These are phyloP conservation scores for Microvelia longipes DNA, from an alignment of 1,140 invertebrate species.

Conservation along the genomic window DNA sequence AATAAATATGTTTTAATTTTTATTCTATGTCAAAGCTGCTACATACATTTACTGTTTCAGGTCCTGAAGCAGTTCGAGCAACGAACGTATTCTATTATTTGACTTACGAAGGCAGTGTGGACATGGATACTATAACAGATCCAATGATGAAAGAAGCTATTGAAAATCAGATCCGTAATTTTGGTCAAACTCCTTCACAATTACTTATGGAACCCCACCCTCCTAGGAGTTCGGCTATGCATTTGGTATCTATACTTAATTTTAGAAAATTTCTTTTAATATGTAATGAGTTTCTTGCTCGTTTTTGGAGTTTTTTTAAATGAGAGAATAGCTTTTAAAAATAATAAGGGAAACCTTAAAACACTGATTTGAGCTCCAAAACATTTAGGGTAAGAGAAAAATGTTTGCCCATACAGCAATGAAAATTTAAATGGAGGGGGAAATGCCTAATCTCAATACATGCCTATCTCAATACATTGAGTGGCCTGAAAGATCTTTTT, in stretches of 20 bases:
- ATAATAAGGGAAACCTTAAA: not conserved
- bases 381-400: no score
- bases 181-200: slow-evolving; percentile 96
- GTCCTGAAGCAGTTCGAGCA: slow-evolving; percentile 88
- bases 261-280: not conserved
- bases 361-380: no score
- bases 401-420: no score
- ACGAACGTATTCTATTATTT: slow-evolving; percentile 99
- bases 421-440: no score
- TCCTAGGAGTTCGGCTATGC: slow-evolving; percentile 92
- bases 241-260: slow-evolving; percentile 51
- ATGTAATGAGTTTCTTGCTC: no score
- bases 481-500: no score
- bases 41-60: no score
- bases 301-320: not conserved
- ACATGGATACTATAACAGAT: slow-evolving; percentile 80
- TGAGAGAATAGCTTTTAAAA: not conserved
- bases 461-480: no score
- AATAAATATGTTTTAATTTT: no score
- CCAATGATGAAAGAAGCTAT: slow-evolving; percentile 84
- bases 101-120: slow-evolving; percentile 95
- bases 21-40: no score
- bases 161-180: slow-evolving; percentile 94
- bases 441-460: no score
- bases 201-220: slow-evolving; percentile 94